phyloP scores from a whole-genome alignment of 2,888 invertebrate species.

The Parochlus steinenii region DNA sequence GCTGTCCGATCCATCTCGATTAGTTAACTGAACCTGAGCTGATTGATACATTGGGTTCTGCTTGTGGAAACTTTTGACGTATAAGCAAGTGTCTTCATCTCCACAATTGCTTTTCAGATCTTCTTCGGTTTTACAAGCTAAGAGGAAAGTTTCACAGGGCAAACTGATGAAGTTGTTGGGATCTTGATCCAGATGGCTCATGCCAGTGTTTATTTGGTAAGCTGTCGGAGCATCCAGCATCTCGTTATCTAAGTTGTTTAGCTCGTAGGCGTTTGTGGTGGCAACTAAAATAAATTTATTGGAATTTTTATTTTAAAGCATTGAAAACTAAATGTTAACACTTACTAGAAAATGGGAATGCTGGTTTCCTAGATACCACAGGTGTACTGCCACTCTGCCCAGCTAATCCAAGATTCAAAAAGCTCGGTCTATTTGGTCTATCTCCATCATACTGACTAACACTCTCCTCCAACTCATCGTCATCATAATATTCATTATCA shows the following conservation, averaged over 20 bases:
- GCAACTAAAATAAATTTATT: slow-evolving; percentile 41
- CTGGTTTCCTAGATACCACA: slow-evolving; percentile 45
- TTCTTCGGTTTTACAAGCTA: slow-evolving; percentile 16
- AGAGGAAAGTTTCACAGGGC: slow-evolving; percentile 22
- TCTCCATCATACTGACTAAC: slow-evolving; percentile 24
- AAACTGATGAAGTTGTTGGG: slow-evolving; percentile 32
- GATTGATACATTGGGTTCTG: slow-evolving; percentile 60
- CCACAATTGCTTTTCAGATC: slow-evolving; percentile 34
- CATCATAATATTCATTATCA: slow-evolving; percentile 11
- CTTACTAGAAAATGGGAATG: slow-evolving; percentile 50
- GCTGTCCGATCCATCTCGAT: slow-evolving; percentile 26
- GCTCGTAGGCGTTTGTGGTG: slow-evolving; percentile 43
- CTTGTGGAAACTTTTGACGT: slow-evolving; percentile 41
- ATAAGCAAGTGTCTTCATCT: slow-evolving; percentile 26
- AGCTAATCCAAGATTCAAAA: slow-evolving; percentile 43
- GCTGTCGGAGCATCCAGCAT: slow-evolving; percentile 40
- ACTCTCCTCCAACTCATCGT: slow-evolving; percentile 15
- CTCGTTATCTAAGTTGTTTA: slow-evolving; percentile 48
- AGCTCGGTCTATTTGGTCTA: slow-evolving; percentile 36
- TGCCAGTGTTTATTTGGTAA: slow-evolving; percentile 17
- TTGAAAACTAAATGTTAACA: slow-evolving; percentile 12
- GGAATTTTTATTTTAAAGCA: neutral
- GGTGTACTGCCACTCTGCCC: slow-evolving; percentile 40
- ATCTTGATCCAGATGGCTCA: slow-evolving; percentile 21
- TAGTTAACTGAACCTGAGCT: slow-evolving; percentile 43